These are phyloP conservation scores for Zaprionus lineosus DNA, from an alignment of 2,888 invertebrate genomes.

Conservation along the genomic window DNA sequence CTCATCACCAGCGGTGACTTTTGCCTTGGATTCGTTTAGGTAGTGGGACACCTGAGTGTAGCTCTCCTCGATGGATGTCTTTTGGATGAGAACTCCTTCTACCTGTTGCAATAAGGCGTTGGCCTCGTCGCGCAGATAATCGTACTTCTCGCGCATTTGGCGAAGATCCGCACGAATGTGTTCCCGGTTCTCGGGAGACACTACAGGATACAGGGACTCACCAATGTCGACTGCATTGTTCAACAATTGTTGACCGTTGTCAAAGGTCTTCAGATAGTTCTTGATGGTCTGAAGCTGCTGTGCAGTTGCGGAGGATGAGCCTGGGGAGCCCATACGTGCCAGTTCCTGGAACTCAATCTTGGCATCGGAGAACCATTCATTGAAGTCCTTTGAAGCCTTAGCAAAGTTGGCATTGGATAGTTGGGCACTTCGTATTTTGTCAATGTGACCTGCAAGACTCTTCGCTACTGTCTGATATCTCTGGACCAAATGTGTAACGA, in stretches of 20 bases:
- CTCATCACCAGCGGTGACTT: constrained; percentile 88
- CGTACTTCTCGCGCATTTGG: constrained; percentile 91
- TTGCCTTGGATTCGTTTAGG: constrained; percentile 90
- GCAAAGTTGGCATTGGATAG: constrained; percentile 87
- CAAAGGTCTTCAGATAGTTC: constrained; percentile 85
- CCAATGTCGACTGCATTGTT: constrained; percentile 93
- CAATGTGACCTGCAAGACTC: constrained; percentile 87
- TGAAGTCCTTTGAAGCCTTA: constrained; percentile 88
- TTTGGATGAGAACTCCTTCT: constrained; percentile 93
- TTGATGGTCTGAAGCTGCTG: constrained; percentile 90
- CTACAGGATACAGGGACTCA: constrained; percentile 93
- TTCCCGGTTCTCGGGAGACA: constrained; percentile 94
- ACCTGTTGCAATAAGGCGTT: constrained; percentile 93
- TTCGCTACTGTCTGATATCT: constrained; percentile 90
- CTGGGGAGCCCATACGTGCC: constrained; percentile 88
- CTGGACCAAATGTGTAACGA: constrained; percentile 89
- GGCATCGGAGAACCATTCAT: constrained; percentile 90
- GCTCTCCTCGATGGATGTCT: constrained; percentile 96
- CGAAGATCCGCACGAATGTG: constrained; percentile 91
- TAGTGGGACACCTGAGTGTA: constrained; percentile 94
- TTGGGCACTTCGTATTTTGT: constrained; percentile 88
- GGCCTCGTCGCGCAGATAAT: constrained; percentile 92
- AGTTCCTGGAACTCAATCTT: constrained; percentile 89
- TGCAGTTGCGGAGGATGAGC: constrained; percentile 88
- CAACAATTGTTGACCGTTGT: constrained; percentile 90